Base-by-base conservation (phyloP, 2,113 vertebrate species). In the Indicator indicator region DNA sequence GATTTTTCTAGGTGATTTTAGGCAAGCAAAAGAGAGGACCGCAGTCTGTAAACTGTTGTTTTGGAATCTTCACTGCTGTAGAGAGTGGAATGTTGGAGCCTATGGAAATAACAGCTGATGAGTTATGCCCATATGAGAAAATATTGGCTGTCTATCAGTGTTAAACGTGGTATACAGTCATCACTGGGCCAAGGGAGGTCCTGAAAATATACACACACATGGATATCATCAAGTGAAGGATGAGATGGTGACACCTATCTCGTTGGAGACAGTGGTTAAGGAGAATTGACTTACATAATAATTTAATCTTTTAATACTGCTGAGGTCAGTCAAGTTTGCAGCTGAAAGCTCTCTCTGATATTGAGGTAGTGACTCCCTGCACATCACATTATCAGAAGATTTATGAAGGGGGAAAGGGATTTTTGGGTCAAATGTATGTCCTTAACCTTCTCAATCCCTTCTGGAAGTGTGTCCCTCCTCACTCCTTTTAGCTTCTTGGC, bases 241-340 rank as follows among this genome's bases (percentile, higher is more conserved):
- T 42, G 27, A 68, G 55, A 76, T 48, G 36, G 30, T 93, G 88
- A 93, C 84, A 77, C 65, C 50, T 78, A 27, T n/a, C 76, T 92
- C 86, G 62, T 72, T 79, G 70, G 67, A 59, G 90, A 72, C 73
- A 63, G 40, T 32, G 55, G 60, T 74, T 93, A 89, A 86, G 67
- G 81, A 92, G 74, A 95, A 95, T 9, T 72, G 92, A 90, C 90
- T 90, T 90, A 80, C 36, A 52, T 75, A 93, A 94, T 88, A 90
- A 93, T 92, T 90, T 94, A 82, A 92, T 94, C 80, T 92, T 83
- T 64, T 86, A 86, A 93, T 86, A 75, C 44, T 13, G 36, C 77
- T 82, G 80, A 93, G 55, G 80, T 90, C 62, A 94, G 90, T 62
- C 58, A 93, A 75, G 74, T 93, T 84, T 86, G 74, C 89, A 84